A percentile compares a stretch with the other conserved stretches of the same genome.
phyloP scores from a whole-genome alignment of 2,797 vertebrate species.

The Pseudomugil tenellus region DNA sequence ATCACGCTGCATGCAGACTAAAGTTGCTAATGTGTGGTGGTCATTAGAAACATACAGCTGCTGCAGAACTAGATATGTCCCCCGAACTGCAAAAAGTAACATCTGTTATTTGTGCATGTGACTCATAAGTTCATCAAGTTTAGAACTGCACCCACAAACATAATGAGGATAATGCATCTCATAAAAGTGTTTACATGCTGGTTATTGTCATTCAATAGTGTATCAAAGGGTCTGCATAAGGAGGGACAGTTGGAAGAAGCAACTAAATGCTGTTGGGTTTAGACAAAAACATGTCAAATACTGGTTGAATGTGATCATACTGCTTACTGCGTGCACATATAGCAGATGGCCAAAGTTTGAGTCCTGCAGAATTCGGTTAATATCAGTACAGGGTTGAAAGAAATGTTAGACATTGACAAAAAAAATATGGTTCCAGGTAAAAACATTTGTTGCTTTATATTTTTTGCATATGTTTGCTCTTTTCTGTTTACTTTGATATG shows the following conservation, averaged over 20 bases:
- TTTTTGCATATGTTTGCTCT: background rate
- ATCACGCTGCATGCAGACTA: background rate
- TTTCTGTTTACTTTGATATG: background rate
- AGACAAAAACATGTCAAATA: background rate
- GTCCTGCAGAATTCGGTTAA: background rate
- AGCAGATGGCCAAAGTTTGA: background rate
- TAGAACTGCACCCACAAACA: background rate
- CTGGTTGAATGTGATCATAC: background rate
- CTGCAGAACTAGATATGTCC: background rate
- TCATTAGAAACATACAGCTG: background rate
- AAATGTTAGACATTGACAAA: background rate
- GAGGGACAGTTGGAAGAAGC: background rate
- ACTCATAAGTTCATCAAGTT: background rate
- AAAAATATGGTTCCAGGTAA: background rate
- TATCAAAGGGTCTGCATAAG: background rate
- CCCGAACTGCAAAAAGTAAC: background rate
- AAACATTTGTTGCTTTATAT: background rate
- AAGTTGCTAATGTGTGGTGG: background rate
- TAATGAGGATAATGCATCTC: background rate
- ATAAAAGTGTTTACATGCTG: background rate
- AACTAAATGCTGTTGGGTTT: background rate
- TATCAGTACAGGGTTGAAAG: background rate
- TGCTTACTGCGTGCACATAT: background rate
- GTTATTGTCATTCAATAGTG: background rate
- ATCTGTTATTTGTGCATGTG: background rate